Percentiles rank a stretch among this genome's conserved stretches.
Conservation (phyloP, 2,888 invertebrate genomes). For the Ichneumoninae sp. region DNA sequence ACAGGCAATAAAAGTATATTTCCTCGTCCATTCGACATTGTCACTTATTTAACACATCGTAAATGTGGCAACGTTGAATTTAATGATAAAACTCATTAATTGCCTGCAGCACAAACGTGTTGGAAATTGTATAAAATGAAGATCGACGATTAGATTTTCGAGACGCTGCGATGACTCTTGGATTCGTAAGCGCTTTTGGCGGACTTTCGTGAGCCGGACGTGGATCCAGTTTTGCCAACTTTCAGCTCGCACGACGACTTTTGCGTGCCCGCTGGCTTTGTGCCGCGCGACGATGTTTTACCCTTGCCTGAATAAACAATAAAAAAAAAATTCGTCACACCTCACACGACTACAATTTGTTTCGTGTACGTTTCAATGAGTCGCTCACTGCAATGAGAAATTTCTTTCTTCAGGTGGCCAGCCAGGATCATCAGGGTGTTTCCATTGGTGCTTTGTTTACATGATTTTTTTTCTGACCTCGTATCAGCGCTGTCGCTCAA, state of each 20-base stretch:
- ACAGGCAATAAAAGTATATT: background rate
- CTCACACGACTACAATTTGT: background rate
- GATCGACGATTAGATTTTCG: slow-evolving; percentile 11
- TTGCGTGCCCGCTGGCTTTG: slow-evolving; percentile 2
- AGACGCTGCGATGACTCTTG: slow-evolving; percentile 4
- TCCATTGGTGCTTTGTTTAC: slow-evolving; percentile 11
- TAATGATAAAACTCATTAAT: background rate
- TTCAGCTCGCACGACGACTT: slow-evolving; percentile 14
- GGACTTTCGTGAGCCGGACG: slow-evolving; percentile 12
- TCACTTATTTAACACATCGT: background rate
- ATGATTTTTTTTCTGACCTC: slow-evolving; percentile 19
- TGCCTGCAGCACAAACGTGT: background rate
- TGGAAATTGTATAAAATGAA: background rate
- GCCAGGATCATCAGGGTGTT: slow-evolving; percentile 56
- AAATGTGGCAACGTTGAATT: background rate
- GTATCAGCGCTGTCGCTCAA: slow-evolving; percentile 26
- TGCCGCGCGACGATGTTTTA: slow-evolving; percentile 9
- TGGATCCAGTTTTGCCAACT: background rate
- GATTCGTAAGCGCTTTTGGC: slow-evolving; percentile 9
- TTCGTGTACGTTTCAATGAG: background rate
- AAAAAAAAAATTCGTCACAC: background rate
- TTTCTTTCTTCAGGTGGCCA: slow-evolving; percentile 52
- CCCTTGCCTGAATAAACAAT: slow-evolving; percentile 23
- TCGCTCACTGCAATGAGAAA: slow-evolving; percentile 45
- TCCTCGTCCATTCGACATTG: slow-evolving; percentile 21